Base-by-base conservation (phyloP, 2,888 invertebrate genomes). In the Lasioglossum morio region DNA sequence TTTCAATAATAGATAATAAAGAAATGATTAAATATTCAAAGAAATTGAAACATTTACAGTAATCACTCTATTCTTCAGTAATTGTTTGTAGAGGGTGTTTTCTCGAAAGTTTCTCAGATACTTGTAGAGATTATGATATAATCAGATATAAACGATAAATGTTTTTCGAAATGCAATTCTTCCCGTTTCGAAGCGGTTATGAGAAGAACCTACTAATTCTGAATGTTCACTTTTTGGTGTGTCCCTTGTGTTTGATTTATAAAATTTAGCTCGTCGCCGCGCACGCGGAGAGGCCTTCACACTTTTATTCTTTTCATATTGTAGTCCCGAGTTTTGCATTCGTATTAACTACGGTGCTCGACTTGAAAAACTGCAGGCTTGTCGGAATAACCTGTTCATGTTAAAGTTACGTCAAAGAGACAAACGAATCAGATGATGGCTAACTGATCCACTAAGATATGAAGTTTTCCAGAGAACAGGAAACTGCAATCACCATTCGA, bases 251-350 rank as follows among this genome's bases (percentile, higher is more conserved):
- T 0, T 12, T 2, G 23, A 0, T 40, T 46, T 66, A 53, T 23
- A 40, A 80, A 89, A 43, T 78, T 84, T 85, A 27, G 78, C 85
- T 34, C 90, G 88, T 34, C 89, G 86, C 40, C 90, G 83, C n/a
- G 85, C 79, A 43, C 90, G 89, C 43, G 90, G 86, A 27, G 74
- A 66, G 23, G 16, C 53, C 30, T 76, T 84, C 30, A 63, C 34
- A 7, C 53, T 66, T 79, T 30, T 66, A 37, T 10, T 34, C 12
- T 10, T 72, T 34, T 48, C 83, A 77, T 73, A 5, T 23, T 70
- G 57, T 60, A 5, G 14, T 53, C 19, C 23, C 53, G 72, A 73
- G 43, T 27, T 80, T 82, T 81, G 84, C 88, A 88, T 88, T 79
- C 82, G 78, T 84, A 37, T 75, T 53, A 72, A 60, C 77, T 81